These are phyloP conservation scores for Erythrolamprus reginae DNA, from an alignment of 2,113 vertebrate species.

Conservation along the genomic window DNA sequence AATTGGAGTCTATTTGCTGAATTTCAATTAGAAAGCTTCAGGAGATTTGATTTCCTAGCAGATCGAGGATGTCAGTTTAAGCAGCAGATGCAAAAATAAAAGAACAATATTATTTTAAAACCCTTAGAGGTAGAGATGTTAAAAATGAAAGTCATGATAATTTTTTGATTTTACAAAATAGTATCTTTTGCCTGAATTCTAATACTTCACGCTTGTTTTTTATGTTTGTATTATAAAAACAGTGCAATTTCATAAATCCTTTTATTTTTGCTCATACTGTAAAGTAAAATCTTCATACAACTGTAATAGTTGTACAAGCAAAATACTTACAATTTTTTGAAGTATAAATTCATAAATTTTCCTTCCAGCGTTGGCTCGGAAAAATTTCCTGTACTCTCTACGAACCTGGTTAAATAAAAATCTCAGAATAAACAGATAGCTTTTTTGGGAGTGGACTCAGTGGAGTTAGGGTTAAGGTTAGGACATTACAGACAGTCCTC, in stretches of 20 bases:
- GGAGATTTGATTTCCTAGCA: background rate
- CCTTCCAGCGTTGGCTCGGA: slow-evolving; percentile 94
- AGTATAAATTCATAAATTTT: slow-evolving; percentile 96
- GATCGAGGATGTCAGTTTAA: background rate
- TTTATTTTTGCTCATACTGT: background rate
- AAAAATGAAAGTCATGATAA: background rate
- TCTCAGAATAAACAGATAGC: slow-evolving; percentile 16
- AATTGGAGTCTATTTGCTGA: background rate
- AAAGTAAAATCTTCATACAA: background rate
- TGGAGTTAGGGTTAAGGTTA: background rate
- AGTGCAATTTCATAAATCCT: background rate
- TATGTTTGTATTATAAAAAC: background rate
- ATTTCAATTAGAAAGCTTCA: background rate
- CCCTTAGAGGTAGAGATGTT: background rate
- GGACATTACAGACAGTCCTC: background rate
- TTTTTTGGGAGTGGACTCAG: background rate
- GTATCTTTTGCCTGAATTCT: background rate
- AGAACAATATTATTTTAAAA: background rate
- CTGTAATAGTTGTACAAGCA: background rate
- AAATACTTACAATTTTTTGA: slow-evolving; percentile 89
- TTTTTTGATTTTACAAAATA: background rate
- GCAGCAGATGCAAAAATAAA: background rate
- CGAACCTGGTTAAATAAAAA: slow-evolving; percentile 80
- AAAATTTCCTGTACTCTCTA: slow-evolving; percentile 96
- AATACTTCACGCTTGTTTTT: background rate